Evolutionary conservation across 1,140 invertebrate species (phyloP), one percentile per base, ranked within the genome.

Genomic region (Pinna nobilis): DNA sequence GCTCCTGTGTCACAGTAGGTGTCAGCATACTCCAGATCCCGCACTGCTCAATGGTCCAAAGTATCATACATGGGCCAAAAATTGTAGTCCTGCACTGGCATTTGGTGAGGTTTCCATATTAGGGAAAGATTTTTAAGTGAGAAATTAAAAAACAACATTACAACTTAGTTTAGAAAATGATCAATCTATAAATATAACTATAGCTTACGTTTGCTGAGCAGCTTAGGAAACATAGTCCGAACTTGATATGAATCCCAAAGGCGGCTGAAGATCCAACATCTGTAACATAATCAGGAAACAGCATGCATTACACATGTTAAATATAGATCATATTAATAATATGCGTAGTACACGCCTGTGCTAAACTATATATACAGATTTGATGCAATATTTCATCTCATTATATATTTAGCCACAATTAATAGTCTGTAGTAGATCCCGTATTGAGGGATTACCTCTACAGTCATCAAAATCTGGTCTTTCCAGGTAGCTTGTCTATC

Each of bases 141-240:
- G 39, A n/a, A 44, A 44, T 9, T n/a, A 44, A n/a, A 44, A 44
- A 9, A 9, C n/a, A 44, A 44, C n/a, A 44, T 44, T 11, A 44
- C 9, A 11, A 44, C 9, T 44, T 44, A 9, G 9, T 44, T 44
- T 11, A 11, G 9, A 44, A 44, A 44, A 44, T 51, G 35, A 47
- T 44, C 39, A 11, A 11, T 9, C 39, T 44, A 44, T 44, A 11
- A 11, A 44, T 11, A n/a, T 44, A 11, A 11, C 39, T 44, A 44
- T 60, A 70, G 53, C 7, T 39, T 47, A 25, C 44, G 35, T 30
- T 3, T 28, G 20, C 59, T n/a, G n/a, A n/a, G n/a, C n/a, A 32
- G 30, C 67, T 70, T 11, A 70, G 51, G 39, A 70, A 60, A 47
- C 67, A 70, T n/a, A 53, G 23, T 41, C 67, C 67, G 28, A 70